phyloP scores from a whole-genome alignment of 1,140 invertebrate species.

The Camponotus vicinus region DNA sequence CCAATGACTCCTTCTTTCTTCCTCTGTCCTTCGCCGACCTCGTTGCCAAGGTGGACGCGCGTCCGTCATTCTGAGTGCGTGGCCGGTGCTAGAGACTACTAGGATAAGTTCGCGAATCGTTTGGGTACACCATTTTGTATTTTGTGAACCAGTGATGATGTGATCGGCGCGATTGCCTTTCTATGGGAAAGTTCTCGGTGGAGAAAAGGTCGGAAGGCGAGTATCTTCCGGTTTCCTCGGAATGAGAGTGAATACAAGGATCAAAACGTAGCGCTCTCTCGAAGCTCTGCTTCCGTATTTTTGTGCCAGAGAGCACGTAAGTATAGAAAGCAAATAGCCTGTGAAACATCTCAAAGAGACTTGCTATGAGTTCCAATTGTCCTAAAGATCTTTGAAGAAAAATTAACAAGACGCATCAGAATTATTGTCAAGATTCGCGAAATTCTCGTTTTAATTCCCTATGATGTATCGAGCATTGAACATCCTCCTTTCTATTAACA shows the following conservation, averaged over 20 bases:
- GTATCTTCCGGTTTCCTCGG: slow-evolving; percentile 5
- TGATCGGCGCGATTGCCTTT: slow-evolving; percentile 1
- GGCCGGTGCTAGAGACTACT: slow-evolving; percentile 23
- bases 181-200: neutral
- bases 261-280: neutral
- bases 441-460: neutral
- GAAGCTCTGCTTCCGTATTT: slow-evolving; percentile 2
- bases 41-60: slow-evolving; percentile 69
- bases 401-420: slow-evolving; percentile 9
- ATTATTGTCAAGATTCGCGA: neutral
- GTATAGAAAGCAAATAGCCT: neutral
- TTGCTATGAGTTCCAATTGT: slow-evolving; percentile 1
- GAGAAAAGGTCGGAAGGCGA: slow-evolving; percentile 2
- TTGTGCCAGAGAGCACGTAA: neutral
- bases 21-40: slow-evolving; percentile 62
- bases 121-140: neutral
- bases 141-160: slow-evolving; percentile 20
- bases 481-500: neutral
- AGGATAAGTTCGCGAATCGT: neutral
- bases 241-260: neutral
- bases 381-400: neutral
- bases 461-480: too few species aligned
- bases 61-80: slow-evolving; percentile 57
- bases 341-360: slow-evolving; percentile 20
- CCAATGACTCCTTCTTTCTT: slow-evolving; percentile 28